Base-by-base conservation (phyloP, 1,140 invertebrate genomes). In the Papilio glaucus region DNA sequence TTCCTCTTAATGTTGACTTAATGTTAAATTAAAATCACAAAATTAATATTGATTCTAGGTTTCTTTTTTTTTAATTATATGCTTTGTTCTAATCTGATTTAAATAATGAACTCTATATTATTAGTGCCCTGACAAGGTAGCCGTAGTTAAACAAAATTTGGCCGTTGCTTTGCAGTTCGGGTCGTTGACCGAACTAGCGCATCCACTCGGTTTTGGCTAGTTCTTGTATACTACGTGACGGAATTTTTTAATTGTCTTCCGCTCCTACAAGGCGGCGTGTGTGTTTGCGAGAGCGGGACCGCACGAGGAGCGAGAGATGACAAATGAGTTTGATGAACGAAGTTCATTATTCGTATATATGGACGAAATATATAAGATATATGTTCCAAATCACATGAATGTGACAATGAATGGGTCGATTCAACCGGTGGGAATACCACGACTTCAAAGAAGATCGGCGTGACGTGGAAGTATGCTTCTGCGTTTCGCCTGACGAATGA, bases 241-340 rank as follows among this genome's bases (percentile, higher is more conserved):
- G 87, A 87, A 89, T 90, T 86, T 86, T 89, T 86, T 86, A 87
- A 87, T 85, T 84, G 74, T 74, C 72, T 87, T 83, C 71, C 86
- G 37, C 77, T 88, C 80, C 37, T 72, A 78, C 84, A 65, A 71
- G 39, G 9, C 18, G 38, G 60, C 72, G 63, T 78, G 67, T 75
- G 42, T 73, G 26, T 72, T 29, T 15, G 85, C 75, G 67, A n/a
- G 77, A 90, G 67, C n/a, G 80, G 75, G 80, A 87, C 37, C 62
- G 72, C 41, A 4, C 33, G 62, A 75, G 74, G 75, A 62, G 78
- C 41, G 26, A 6, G 74, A 82, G 83, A 84, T 83, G 83, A 85
- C 81, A 84, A 79, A 84, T 82, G 73, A 78, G 74, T 82, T 87
- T 84, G 76, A 82, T 81, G 76, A 81, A 75, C 6, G 37, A 60